Percentiles rank a stretch among this genome's conserved stretches.
phyloP scores from a whole-genome alignment of 2,113 vertebrate genomes.

The Smithornis capensis region DNA sequence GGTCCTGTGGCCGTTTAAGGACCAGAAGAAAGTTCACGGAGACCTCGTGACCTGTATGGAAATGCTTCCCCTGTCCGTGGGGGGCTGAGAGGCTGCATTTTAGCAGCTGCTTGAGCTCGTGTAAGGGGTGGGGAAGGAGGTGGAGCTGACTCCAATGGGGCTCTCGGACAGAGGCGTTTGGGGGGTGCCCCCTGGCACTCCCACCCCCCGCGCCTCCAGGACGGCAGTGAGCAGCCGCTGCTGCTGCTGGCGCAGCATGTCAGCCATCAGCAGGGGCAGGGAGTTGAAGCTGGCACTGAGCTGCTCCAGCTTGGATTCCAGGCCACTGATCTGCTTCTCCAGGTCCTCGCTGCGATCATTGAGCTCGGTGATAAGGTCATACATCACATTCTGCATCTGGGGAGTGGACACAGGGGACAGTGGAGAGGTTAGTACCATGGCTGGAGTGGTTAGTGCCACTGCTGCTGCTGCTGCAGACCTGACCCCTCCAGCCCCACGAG shows the following conservation, averaged over 20 bases:
- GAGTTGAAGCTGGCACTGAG: slow-evolving; percentile 87
- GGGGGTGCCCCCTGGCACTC: slow-evolving; percentile 72
- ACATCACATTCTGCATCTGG: slow-evolving; percentile 99
- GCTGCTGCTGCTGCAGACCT: neutral
- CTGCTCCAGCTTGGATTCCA: slow-evolving; percentile 94
- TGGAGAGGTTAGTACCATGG: neutral
- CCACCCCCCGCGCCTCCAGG: slow-evolving; percentile 76
- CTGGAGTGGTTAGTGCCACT: neutral
- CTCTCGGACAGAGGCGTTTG: slow-evolving; percentile 78
- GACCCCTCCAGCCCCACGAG: neutral
- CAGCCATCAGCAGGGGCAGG: slow-evolving; percentile 88
- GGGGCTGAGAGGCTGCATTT: neutral
- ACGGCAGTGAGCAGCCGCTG: slow-evolving; percentile 87
- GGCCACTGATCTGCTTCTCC: slow-evolving; percentile 93
- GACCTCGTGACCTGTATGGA: slow-evolving; percentile 43
- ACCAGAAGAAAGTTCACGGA: slow-evolving; percentile 48
- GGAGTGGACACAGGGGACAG: neutral
- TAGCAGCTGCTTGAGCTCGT: slow-evolving; percentile 92
- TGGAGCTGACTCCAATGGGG: slow-evolving; percentile 79
- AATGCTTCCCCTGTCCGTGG: slow-evolving; percentile 37
- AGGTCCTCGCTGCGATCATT: slow-evolving; percentile 96
- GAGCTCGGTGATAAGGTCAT: slow-evolving; percentile 96
- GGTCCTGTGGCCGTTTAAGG: neutral
- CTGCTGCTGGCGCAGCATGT: slow-evolving; percentile 91
- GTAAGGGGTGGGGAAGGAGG: slow-evolving; percentile 85